Evolutionary conservation across 2,888 invertebrate species (phyloP), one percentile per base, ranked within the genome.

Genomic region (Lysandra bellargus): DNA sequence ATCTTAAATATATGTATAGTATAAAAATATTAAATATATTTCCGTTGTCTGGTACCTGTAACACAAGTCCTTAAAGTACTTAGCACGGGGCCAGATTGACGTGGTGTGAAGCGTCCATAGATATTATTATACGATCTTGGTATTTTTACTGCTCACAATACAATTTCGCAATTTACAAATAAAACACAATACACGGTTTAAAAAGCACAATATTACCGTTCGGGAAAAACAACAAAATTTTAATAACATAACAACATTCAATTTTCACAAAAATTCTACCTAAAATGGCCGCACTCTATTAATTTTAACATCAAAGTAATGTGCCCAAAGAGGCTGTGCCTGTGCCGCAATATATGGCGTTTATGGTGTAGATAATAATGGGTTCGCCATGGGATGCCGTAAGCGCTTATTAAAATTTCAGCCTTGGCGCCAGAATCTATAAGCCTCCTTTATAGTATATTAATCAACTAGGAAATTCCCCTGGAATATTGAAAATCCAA

Each of bases 351-450:
- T 30, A 14, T 44, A n/a, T 30, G 14, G 12, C 30, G 44, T 75
- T 75, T 49, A 49, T 44, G 75, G 30, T 30, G 12, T 49, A 44
- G 44, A 75, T 75, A 75, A 75, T 75, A 44, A 75, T 49, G 44
- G 49, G 30, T 49, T 75, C 69, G 49, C 75, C 49, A 53, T 75
- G 53, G 75, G 44, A 74, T 23, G 30, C 53, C 53, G 49, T 75
- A 49, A 75, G 53, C 49, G 23, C 49, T 75, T 75, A 75, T 75
- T 75, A 75, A 75, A 75, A 53, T 75, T 75, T 75, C 30, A 74
- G 69, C 69, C 69, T 17, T 69, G 69, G 69, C 69, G 33, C 69
- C 69, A 37, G 33, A 69, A 17, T 37, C 69, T 33, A 69, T 69
- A 69, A 69, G 33, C 69, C 69, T 5, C 1, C 14, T 37, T 14